Base-by-base conservation (phyloP, 2,113 vertebrate genomes). In the Bagarius yarrelli region DNA sequence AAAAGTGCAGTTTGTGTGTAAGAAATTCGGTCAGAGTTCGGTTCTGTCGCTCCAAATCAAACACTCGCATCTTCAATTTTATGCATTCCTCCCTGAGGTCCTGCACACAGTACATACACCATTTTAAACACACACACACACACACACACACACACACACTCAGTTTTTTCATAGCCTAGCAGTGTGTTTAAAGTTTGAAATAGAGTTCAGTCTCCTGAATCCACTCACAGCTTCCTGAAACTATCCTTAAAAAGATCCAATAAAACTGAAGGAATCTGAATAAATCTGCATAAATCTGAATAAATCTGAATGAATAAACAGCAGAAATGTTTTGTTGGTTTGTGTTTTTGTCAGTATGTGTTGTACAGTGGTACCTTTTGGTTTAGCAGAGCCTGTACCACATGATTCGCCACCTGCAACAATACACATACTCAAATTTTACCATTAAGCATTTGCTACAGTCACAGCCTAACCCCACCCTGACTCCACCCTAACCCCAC, bases 1-100 rank as follows among this genome's bases (percentile, higher is more conserved):
- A 40, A 85, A 94, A 92, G 80, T 96, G 95, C 63, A 98, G 91
- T 74, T 96, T 97, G 92, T 98, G 96, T 87, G 96, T 95, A 81
- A 98, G 95, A 56, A 98, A 94, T 84, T 96, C 92, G 0, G 94
- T 96, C 47, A 99, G 92, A 5, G 95, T 91, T 88, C 95, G 91
- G 93, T 99, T 99, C 93, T 99, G 97, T 44, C 95, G 89, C 89
- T 99, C 97, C 89, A 99, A 91, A 88, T 99, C 97, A 15, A 96
- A 98, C 67, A 99, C 97, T 16, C 96, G 87, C 89, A 95, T 98
- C 90, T 98, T 97, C 88, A 99, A 93, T 87, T 97, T 98, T 90
- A 99, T 96, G 90, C 97, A 98, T 87, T 98, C 97, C 87, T 99
- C 97, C 0, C 97, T 91, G 57, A 99, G 94, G 90, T 99, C 97